Conservation (phyloP, 2,113 vertebrate species). For the Anser brachyrhynchus region DNA sequence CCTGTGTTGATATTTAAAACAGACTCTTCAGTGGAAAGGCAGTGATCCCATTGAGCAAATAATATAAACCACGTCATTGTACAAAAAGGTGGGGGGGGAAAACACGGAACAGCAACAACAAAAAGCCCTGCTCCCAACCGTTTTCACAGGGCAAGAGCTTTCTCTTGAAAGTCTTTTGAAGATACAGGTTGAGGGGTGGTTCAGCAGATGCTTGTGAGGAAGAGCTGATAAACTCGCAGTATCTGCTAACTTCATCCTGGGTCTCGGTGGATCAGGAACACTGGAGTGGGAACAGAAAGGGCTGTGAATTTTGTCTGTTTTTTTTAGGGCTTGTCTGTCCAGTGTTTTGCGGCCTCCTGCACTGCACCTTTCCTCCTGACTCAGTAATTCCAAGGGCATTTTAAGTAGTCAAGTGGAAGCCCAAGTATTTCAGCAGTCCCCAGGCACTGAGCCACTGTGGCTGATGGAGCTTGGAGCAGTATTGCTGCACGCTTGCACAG, state of each 20-base stretch:
- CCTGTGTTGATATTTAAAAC: slow-evolving; percentile 69
- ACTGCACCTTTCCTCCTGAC: not conserved
- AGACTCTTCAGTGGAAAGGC: slow-evolving; percentile 48
- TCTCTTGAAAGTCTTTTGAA: not conserved
- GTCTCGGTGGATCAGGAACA: accelerated
- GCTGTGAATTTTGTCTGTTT: not conserved
- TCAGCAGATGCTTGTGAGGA: not conserved
- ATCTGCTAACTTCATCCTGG: not conserved
- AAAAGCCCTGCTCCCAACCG: not conserved
- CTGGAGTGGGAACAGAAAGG: accelerated
- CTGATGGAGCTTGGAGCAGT: not conserved
- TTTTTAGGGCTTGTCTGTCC: not conserved
- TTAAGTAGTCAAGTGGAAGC: not conserved
- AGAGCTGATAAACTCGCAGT: not conserved
- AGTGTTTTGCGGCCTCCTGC: not conserved
- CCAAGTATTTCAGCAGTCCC: not conserved
- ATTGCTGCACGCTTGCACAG: accelerated
- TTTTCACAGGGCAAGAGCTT: not conserved
- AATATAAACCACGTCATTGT: not conserved
- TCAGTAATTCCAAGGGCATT: not conserved
- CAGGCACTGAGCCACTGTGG: not conserved
- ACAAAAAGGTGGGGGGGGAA: not conserved
- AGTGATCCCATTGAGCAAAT: slow-evolving; percentile 33
- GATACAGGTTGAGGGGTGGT: not conserved
- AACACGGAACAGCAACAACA: not conserved